Percentiles rank a stretch among this genome's conserved stretches.
These are phyloP conservation scores for Prochilodus magdalenae DNA, from an alignment of 2,113 vertebrate species.

Conservation along the genomic window DNA sequence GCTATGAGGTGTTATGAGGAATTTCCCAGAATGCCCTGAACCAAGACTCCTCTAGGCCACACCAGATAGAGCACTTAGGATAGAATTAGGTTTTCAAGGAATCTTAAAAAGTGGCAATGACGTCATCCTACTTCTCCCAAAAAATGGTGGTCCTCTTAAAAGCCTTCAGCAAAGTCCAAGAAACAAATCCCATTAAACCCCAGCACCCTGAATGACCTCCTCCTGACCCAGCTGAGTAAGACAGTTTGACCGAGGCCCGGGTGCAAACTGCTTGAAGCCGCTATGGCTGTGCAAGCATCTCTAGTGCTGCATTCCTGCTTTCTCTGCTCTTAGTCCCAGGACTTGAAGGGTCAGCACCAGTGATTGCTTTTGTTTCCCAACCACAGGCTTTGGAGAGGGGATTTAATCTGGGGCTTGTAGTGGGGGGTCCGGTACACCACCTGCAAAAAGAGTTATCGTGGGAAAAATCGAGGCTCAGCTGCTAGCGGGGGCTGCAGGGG, in stretches of 20 bases:
- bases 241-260: background rate
- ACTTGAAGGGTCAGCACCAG: slow-evolving; percentile 36
- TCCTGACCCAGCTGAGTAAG: slow-evolving; percentile 23
- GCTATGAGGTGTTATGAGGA: too few relatives aligned
- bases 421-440: slow-evolving; percentile 43
- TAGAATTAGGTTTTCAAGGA: too few relatives aligned
- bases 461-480: background rate
- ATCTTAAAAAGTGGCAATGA: too few relatives aligned
- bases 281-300: background rate
- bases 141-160: too few relatives aligned
- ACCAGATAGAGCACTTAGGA: too few relatives aligned
- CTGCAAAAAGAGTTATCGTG: slow-evolving; percentile 48
- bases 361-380: slow-evolving; percentile 43
- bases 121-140: too few relatives aligned
- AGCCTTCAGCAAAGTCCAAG: too few relatives aligned
- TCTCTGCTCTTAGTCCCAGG: background rate
- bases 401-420: slow-evolving; percentile 50
- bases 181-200: too few relatives aligned
- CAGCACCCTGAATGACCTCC: slow-evolving; percentile 4
- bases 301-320: background rate
- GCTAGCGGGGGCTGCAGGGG: too few relatives aligned
- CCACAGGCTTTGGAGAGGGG: slow-evolving; percentile 36
- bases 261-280: background rate
- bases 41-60: too few relatives aligned
- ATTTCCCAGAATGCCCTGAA: too few relatives aligned